Evolutionary conservation across 1,140 invertebrate genomes (phyloP), one percentile per base, ranked within the genome.

Genomic region (Listronotus bonariensis): DNA sequence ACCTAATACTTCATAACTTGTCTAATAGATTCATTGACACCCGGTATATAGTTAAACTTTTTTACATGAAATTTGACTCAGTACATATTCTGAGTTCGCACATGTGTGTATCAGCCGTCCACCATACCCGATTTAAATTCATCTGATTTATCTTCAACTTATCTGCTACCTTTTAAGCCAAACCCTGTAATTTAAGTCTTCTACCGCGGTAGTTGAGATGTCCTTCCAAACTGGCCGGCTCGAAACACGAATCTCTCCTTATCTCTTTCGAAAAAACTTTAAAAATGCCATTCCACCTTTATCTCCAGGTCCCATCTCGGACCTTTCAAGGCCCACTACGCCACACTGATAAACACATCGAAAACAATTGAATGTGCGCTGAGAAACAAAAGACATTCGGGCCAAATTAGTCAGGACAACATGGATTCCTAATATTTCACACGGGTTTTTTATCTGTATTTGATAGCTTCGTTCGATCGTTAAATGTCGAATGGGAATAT

Each of bases 351-450:
- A 62, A 53, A 62, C 48, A 62, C 59, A 53, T 53, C 49, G 49
- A 62, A 62, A 62, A 62, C 59, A 62, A 62, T 62, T 48, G 59
- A 62, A 62, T 62, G 59, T 62, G 59, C 59, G 59, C 59, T 54
- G 59, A 62, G 59, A 62, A 62, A 62, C 59, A 62, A 62, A 62
- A 62, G 59, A 62, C 31, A 26, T n/a, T 48, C 59, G 59, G 59
- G 48, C 51, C 59, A 62, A 62, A 62, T 62, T 62, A 62, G 59
- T 62, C 59, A 53, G 49, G 49, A 62, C 57, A 60, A 52, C 59
- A 54, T 53, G 59, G 41, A 62, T 62, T 62, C 59, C 59, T 62
- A 62, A 62, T 62, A 62, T 52, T 62, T 62, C 59, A 62, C 59
- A 54, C 59, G 48, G 48, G 49, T 43, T 38, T 43, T 41, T 38